Evolutionary conservation across 35 echinoderm and acorn worm genomes (phyloP).

Genomic region (Diadema setosum): DNA sequence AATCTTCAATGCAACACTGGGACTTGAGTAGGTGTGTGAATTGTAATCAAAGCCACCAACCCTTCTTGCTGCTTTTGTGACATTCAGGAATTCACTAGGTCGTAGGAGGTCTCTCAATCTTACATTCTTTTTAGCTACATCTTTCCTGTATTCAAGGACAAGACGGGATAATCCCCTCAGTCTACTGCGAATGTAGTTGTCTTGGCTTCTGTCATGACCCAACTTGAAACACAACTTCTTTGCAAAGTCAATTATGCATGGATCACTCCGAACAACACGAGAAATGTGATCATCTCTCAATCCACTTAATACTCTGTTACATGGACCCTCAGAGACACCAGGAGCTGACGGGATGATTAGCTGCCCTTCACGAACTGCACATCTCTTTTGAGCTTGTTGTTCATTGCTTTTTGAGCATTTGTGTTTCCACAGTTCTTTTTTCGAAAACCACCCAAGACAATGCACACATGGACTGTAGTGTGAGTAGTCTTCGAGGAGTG

Average conservation of each 20-base stretch:
- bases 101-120: background rate
- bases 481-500: background rate
- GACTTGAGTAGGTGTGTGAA: background rate
- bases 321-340: background rate
- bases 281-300: slow-evolving; percentile 36
- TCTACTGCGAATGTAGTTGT: background rate
- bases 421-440: slow-evolving; percentile 52
- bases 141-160: slow-evolving; percentile 21
- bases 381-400: background rate
- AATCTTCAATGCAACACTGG: background rate
- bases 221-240: slow-evolving; percentile 23
- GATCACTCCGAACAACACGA: slow-evolving; percentile 29
- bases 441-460: slow-evolving; percentile 51
- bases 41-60: background rate
- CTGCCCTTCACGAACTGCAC: background rate
- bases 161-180: slow-evolving; percentile 46
- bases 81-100: background rate
- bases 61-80: background rate
- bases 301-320: slow-evolving; percentile 27
- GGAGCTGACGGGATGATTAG: slow-evolving; percentile 36
- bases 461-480: slow-evolving; percentile 55
- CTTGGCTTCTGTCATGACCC: slow-evolving; percentile 44
- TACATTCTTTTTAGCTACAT: background rate
- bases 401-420: background rate
- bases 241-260: slow-evolving; percentile 20